Evolutionary conservation across 2,113 vertebrate species (phyloP), one percentile per base, ranked within the genome.

Genomic region (Phaethon lepturus): DNA sequence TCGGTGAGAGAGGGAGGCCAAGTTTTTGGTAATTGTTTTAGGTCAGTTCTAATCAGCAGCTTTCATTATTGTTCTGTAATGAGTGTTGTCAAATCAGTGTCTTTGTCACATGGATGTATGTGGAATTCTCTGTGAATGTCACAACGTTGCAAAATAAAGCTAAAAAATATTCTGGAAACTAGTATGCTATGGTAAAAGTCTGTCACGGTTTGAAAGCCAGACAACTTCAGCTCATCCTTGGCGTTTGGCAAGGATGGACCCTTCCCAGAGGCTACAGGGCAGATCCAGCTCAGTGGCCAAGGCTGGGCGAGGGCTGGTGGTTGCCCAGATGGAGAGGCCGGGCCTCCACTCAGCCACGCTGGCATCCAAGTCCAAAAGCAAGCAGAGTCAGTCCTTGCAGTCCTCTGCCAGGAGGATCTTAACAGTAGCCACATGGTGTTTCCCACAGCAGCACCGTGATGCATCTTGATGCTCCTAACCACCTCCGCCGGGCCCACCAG

Each of bases 91-190:
- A 84, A 80, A 90, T 80, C 2, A 6, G 15, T 55, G 23, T n/a
- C 64, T 45, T 66, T 58, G 60, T 75, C 72, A 86, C 58, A 40
- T 9, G 20, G 78, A 88, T 49, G 59, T 64, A 42, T 1, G 11
- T 3, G 2, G 69, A 88, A 83, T 96, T 93, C 42, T 93, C 64
- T 55, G n/a, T 68, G 60, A 89, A 91, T 52, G 33, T 67, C 73
- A 92, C 73, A 88, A 69, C 29, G 58, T 2, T 38, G 63, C 78
- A 85, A 73, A 97, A 96, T 97, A 97, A 97, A 95, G 44, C n/a
- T 68, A 58, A 79, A 89, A 55, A 60, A 24, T 62, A 66, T 20
- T 67, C 76, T 88, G 58, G 45, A 81, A 60, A 49, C 28, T 29
- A 31, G 22, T 26, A 29, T n/a, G 28, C 55, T 66, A 15, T 19